Evolutionary conservation across 2,888 invertebrate species (phyloP).

Genomic region (Papilio demoleus): DNA sequence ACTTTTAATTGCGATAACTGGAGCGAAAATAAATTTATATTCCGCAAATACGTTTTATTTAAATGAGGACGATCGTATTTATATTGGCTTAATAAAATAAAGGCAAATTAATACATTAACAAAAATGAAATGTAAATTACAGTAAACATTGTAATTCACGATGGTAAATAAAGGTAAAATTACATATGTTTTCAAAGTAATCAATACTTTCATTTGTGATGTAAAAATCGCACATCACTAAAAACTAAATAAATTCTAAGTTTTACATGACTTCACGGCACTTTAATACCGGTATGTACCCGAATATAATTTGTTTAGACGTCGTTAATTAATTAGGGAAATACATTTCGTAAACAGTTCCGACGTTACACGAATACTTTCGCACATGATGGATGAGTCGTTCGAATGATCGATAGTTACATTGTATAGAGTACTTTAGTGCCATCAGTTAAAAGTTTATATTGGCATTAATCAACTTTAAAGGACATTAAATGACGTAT

Average conservation of each 20-base stretch:
- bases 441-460: conserved; percentile 20
- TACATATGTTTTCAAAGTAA: no score
- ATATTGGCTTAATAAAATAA: background rate
- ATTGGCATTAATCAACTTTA: conserved; percentile 29
- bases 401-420: background rate
- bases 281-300: conserved; percentile 49
- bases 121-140: background rate
- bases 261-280: conserved; percentile 29
- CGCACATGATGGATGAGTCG: conserved; percentile 64
- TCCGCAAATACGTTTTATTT: conserved; percentile 25
- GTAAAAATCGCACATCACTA: conserved; percentile 14
- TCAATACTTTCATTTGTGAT: background rate
- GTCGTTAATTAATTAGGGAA: conserved; percentile 58
- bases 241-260: conserved; percentile 14
- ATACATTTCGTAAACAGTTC: conserved; percentile 61
- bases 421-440: conserved; percentile 7
- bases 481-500: conserved; percentile 35
- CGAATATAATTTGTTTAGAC: conserved; percentile 61
- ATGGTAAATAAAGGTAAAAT: background rate
- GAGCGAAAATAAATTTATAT: conserved; percentile 25
- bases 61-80: background rate
- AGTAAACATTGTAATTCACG: background rate
- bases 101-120: background rate
- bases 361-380: conserved; percentile 59
- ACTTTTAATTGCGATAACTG: conserved; percentile 30